These are phyloP conservation scores for Acleris sparsana DNA, from an alignment of 2,888 invertebrate species.

Conservation along the genomic window DNA sequence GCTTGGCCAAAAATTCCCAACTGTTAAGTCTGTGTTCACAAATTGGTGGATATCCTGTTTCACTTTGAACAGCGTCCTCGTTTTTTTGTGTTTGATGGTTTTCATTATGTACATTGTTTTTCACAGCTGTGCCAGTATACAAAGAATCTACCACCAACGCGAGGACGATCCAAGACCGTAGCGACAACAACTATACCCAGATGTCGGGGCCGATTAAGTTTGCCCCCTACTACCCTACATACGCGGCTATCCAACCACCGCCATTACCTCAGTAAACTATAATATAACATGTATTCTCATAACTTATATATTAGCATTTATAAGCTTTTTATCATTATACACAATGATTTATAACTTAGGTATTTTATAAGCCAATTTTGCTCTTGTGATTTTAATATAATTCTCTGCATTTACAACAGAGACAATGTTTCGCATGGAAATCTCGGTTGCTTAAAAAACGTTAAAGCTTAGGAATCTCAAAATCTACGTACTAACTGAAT, in stretches of 20 bases:
- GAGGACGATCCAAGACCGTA: slow-evolving; percentile 84
- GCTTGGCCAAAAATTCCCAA: too few relatives aligned
- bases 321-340: slow-evolving; percentile 27
- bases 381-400: not conserved
- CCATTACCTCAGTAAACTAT: slow-evolving; percentile 69
- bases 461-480: not conserved
- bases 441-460: slow-evolving; percentile 16
- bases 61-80: too few relatives aligned
- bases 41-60: too few relatives aligned
- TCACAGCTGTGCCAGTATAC: slow-evolving; percentile 86
- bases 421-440: slow-evolving; percentile 15
- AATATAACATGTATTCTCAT: not conserved
- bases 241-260: slow-evolving; percentile 82
- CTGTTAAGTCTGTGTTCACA: too few relatives aligned
- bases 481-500: not conserved
- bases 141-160: slow-evolving; percentile 85
- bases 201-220: slow-evolving; percentile 76
- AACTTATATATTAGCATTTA: slow-evolving; percentile 31
- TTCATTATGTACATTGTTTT: not conserved
- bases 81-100: not conserved
- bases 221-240: slow-evolving; percentile 85
- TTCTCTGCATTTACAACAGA: slow-evolving; percentile 24
- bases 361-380: slow-evolving; percentile 20
- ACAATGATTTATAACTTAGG: slow-evolving; percentile 8
- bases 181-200: slow-evolving; percentile 84